Base-by-base conservation (phyloP, 2,888 invertebrate species). In the Podotricha telesiphe region DNA sequence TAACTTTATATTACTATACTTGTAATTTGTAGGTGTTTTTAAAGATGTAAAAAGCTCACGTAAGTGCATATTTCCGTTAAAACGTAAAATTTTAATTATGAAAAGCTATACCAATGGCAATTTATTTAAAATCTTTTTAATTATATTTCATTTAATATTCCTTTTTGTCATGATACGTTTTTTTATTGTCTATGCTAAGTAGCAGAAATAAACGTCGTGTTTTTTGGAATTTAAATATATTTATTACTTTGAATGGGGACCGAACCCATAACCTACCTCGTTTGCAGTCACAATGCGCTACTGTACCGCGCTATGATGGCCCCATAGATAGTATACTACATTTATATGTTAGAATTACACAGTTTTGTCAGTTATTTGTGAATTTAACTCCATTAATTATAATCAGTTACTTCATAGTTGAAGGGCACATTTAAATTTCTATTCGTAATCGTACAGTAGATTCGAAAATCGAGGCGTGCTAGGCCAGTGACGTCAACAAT, bases 361-460 rank as follows among this genome's bases (percentile, higher is more conserved):
- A 56, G 50, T 40, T 58, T 51, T 63, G 62, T 53, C 58, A 61
- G 45, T n/a, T 5, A n/a, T 42, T 58, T 42, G 20, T 20, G 15
- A 42, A 13, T 61, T 55, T 67, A 65, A 68, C 70, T 59, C 68
- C 59, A 66, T 69, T 71, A 59, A 56, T 47, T 64, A 55, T 68
- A 58, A 47, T 28, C 62, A 70, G 70, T 74, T 72, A 75, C 70
- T 82, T 86, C 79, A 81, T 78, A 76, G 76, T 78, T 79, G 87
- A 89, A 89, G 88, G 89, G 86, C 85, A 82, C 80, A 83, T 84
- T 85, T 84, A 78, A 85, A 86, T 87, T 86, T 84, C 79, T 77
- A 77, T 77, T 78, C 70, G 76, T 76, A 78, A 78, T 78, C 73
- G 73, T 76, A 78, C 70, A 79, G 80, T 71, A 74, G 79, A 80